phyloP scores from a whole-genome alignment of 2,888 invertebrate genomes.

The Macrosiphum euphorbiae region DNA sequence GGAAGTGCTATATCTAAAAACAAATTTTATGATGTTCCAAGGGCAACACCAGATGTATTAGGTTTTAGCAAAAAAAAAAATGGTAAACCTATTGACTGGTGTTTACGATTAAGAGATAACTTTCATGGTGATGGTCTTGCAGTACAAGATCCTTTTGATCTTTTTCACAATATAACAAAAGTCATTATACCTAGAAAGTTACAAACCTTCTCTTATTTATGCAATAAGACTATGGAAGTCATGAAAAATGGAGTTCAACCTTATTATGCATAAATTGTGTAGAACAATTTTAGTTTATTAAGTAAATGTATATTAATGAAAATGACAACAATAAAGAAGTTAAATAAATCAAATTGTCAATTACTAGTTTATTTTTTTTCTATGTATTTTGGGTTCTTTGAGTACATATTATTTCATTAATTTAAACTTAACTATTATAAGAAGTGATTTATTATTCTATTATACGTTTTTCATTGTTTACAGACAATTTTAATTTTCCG shows the following conservation, averaged over 20 bases:
- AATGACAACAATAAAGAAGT: not conserved
- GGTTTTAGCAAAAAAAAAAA: constrained; percentile 52
- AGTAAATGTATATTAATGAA: not conserved
- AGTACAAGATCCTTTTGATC: constrained; percentile 67
- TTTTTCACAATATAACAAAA: constrained; percentile 67
- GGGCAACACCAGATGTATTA: not conserved
- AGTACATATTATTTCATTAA: not conserved
- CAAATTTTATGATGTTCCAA: constrained; percentile 17
- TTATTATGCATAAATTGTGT: constrained; percentile 34
- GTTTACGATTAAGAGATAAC: constrained; percentile 33
- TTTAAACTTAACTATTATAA: not conserved
- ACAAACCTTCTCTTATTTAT: constrained; percentile 55
- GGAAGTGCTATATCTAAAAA: constrained; percentile 57
- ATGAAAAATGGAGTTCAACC: constrained; percentile 59
- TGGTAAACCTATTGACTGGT: not conserved
- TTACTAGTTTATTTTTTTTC: not conserved
- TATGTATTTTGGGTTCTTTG: not conserved
- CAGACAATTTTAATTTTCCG: not conserved
- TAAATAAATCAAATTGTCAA: not conserved
- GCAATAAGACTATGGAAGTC: constrained; percentile 59
- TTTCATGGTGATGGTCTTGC: constrained; percentile 63
- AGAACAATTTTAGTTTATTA: not conserved
- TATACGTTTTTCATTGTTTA: not conserved
- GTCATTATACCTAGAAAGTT: constrained; percentile 63
- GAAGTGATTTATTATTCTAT: not conserved